Conservation (phyloP, 2,888 invertebrate genomes). For the Argyresthia goedartella region DNA sequence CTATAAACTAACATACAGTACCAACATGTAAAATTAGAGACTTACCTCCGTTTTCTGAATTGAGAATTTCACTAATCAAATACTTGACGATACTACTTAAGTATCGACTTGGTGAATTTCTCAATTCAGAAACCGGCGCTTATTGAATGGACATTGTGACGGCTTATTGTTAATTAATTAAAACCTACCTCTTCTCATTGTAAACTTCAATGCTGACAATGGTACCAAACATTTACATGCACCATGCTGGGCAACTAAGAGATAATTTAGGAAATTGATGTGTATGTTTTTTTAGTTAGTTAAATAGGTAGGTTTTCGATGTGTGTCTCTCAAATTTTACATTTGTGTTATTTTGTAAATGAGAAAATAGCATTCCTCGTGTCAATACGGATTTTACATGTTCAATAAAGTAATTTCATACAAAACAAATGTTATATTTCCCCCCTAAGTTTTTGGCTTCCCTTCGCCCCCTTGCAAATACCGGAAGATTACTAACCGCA, state of each 20-base stretch:
- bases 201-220: conserved; percentile 65
- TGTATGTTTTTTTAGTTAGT: conserved; percentile 71
- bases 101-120: no score
- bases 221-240: conserved; percentile 51
- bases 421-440: conserved; percentile 37
- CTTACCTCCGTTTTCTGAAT: no score
- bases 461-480: no score
- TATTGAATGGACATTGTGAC: conserved; percentile 32
- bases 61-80: no score
- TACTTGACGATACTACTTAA: no score
- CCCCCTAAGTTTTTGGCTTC: conserved; percentile 38
- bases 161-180: conserved; percentile 59
- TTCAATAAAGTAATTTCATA: conserved; percentile 73
- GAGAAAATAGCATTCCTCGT: conserved; percentile 71
- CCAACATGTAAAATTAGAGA: conserved; percentile 65
- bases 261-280: conserved; percentile 50
- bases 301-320: conserved; percentile 66
- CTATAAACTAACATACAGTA: conserved; percentile 21
- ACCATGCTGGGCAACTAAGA: conserved; percentile 30
- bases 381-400: conserved; percentile 72
- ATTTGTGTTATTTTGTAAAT: conserved; percentile 71
- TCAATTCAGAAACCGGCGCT: no score
- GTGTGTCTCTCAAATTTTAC: conserved; percentile 70
- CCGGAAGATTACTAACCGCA: no score
- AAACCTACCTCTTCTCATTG: conserved; percentile 67